Conservation (phyloP, 1,140 invertebrate species). For the Colletes gigas region DNA sequence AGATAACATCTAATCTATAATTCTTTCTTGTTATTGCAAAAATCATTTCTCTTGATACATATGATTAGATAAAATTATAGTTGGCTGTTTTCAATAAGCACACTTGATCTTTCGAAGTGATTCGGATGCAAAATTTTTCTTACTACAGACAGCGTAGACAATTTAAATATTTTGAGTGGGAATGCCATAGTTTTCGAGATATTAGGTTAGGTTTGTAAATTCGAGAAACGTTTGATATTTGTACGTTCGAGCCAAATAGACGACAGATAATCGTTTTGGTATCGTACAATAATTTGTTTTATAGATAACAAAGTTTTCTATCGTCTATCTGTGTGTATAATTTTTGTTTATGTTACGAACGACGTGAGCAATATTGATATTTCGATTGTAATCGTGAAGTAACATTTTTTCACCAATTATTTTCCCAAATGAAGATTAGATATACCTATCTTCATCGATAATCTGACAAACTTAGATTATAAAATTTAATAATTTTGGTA, state of each 20-base stretch:
- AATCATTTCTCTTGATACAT: neutral
- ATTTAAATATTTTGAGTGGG: too few species aligned
- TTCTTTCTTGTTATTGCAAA: neutral
- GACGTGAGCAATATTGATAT: neutral
- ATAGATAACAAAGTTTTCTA: constrained; percentile 24
- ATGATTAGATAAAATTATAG: too few species aligned
- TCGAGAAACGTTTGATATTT: neutral
- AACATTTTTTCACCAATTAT: too few species aligned
- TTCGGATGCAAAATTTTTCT: neutral
- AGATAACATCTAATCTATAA: neutral
- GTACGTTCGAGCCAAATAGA: neutral
- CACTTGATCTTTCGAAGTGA: neutral
- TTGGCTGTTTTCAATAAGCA: too few species aligned
- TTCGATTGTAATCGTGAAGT: neutral
- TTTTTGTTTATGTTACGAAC: neutral
- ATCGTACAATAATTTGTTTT: neutral
- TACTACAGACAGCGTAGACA: neutral
- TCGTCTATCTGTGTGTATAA: neutral
- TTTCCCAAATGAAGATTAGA: too few species aligned
- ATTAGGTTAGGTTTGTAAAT: too few species aligned
- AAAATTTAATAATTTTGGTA: too few species aligned
- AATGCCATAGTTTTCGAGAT: too few species aligned
- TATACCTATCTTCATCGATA: too few species aligned
- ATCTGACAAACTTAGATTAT: too few species aligned
- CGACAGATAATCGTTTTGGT: neutral